These are phyloP conservation scores for Pardosa pseudoannulata DNA, from an alignment of 2,888 invertebrate species.

Conservation along the genomic window DNA sequence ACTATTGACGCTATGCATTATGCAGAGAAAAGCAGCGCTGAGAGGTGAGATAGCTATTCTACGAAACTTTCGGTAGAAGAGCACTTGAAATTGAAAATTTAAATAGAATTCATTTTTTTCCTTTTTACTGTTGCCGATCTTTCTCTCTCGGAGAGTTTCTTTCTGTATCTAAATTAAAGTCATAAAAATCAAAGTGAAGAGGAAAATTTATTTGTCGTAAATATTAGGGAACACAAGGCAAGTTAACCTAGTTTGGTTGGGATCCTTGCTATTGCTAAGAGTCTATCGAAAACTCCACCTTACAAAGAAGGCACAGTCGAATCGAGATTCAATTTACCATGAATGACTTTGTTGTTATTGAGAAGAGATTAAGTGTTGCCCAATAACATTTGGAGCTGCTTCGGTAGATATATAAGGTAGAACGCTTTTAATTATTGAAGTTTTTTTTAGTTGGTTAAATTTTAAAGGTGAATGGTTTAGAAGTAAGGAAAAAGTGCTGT, in stretches of 20 bases:
- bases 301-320: slow-evolving; percentile 28
- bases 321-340: slow-evolving; percentile 19
- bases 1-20: slow-evolving; percentile 43
- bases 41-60: slow-evolving; percentile 49
- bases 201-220: slow-evolving; percentile 46
- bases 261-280: neutral
- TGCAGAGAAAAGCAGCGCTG: slow-evolving; percentile 31
- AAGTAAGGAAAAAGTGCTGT: too few species aligned
- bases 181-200: slow-evolving; percentile 11
- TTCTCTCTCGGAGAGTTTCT: neutral
- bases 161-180: slow-evolving; percentile 43
- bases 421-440: too few species aligned
- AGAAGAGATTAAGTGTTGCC: neutral
- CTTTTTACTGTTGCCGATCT: slow-evolving; percentile 16
- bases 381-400: too few species aligned
- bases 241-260: neutral
- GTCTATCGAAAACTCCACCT: neutral
- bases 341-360: neutral
- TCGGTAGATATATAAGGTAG: too few species aligned
- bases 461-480: too few species aligned
- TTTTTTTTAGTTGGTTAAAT: too few species aligned
- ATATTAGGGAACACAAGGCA: slow-evolving; percentile 22
- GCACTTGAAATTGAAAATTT: slow-evolving; percentile 70
- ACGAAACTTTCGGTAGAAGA: slow-evolving; percentile 37
- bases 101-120: slow-evolving; percentile 68